Conservation (phyloP, 2,113 vertebrate genomes). For the Mus pahari region DNA sequence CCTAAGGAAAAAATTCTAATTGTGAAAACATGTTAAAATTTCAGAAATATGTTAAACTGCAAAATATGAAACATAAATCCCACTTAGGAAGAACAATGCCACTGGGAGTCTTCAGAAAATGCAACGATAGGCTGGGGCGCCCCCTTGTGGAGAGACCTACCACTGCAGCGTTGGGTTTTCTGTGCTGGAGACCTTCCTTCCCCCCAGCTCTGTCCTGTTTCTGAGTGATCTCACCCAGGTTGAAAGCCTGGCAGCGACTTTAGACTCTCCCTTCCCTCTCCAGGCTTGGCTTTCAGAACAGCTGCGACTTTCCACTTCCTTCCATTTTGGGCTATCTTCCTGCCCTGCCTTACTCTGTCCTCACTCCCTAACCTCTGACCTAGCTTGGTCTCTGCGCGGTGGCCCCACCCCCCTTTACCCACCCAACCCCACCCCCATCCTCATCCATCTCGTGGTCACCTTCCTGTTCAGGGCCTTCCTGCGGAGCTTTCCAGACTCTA, state of each 20-base stretch:
- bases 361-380: slow-evolving; percentile 4
- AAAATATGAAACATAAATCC: slow-evolving; percentile 38
- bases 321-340: slow-evolving; percentile 25
- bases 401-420: not conserved
- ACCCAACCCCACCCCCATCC: not conserved
- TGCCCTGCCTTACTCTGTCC: not conserved
- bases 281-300: not conserved
- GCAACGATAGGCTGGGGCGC: slow-evolving; percentile 50
- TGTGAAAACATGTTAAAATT: slow-evolving; percentile 22
- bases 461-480: not conserved
- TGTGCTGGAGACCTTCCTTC: not conserved
- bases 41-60: not conserved
- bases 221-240: slow-evolving; percentile 36
- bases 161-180: not conserved
- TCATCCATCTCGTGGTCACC: not conserved
- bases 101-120: not conserved
- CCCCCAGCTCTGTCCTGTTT: not conserved
- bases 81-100: not conserved
- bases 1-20: slow-evolving; percentile 5
- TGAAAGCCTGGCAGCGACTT: slow-evolving; percentile 48
- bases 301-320: not conserved
- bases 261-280: slow-evolving; percentile 31
- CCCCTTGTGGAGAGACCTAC: slow-evolving; percentile 71
- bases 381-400: not conserved
- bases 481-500: not conserved